Evolutionary conservation across 2,797 vertebrate genomes (phyloP), one percentile per base, ranked within the genome.

Genomic region (Bucorvus abyssinicus): DNA sequence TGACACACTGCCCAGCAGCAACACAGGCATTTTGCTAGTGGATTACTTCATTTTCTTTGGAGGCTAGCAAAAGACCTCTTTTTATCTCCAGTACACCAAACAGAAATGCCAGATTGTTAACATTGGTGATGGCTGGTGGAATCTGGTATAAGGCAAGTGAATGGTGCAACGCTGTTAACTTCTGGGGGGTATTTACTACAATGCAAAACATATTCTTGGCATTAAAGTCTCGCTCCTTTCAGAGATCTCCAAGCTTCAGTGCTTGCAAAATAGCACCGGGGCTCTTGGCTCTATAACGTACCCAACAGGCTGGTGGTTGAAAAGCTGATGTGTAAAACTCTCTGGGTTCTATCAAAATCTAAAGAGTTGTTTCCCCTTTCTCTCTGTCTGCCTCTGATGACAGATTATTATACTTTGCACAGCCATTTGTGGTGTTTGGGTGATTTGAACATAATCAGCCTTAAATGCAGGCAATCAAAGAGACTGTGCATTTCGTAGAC

Each of bases 391-490:
- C 53, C 53, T 93, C 73, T 86, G 89, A 94, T 89, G 84, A 85
- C 67, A 84, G 67, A 95, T 91, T 79, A 87, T 79, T 93, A 87
- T 55, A 95, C 75, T 86, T 84, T 3, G 2, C 55, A 56, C 40
- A 77, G 69, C 84, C 71, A 65, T 94, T 74, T 26, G 70, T 40
- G 60, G 84, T 97, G 96, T 96, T 97, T 97, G 97, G 97, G 94
- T 94, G 97, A 96, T 97, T 97, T 95, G 97, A 96, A 91, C 96
- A 91, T 94, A 97, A 98, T 98, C 97, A 97, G 97, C 86, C 82
- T 85, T 92, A 97, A 97, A 96, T 50, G 93, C 79, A 10, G 77
- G 96, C 98, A 98, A 98, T 98, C 97, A 97, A 97, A 95, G 93
- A 95, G 95, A 97, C 97, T 90, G 95, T 91, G 94, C 97, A 92